phyloP scores from a whole-genome alignment of 2,797 vertebrate genomes.

The Lithobates sylvaticus region DNA sequence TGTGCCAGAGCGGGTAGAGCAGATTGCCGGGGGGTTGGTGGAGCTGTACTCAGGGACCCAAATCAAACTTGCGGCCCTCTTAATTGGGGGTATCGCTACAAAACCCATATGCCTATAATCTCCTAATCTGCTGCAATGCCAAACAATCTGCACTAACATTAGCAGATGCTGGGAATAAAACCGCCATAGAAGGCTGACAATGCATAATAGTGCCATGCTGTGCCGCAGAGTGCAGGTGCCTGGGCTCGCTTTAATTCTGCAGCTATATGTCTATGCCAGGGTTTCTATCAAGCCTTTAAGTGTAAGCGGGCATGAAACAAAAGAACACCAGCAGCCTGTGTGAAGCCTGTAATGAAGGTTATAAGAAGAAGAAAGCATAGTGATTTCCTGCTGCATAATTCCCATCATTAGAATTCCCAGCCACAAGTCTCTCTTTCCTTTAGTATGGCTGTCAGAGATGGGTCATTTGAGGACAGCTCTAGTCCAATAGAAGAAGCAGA shows the following conservation, averaged over 20 bases:
- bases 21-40: no score
- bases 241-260: background rate
- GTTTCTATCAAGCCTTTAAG: constrained; percentile 1
- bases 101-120: constrained; percentile 31
- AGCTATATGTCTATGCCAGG: constrained; percentile 1
- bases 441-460: constrained; percentile 12
- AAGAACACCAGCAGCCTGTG: background rate
- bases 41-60: no score
- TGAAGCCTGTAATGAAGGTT: constrained; percentile 23
- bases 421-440: constrained; percentile 13
- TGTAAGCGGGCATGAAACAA: background rate
- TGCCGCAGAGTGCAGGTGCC: background rate
- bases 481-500: background rate
- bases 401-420: constrained; percentile 46
- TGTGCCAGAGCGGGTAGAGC: no score
- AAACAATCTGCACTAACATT: background rate
- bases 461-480: constrained; percentile 42
- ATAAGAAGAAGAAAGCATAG: constrained; percentile 2
- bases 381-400: constrained; percentile 45
- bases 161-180: constrained; percentile 4
- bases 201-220: background rate
- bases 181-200: background rate
- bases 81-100: no score
- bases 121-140: background rate
- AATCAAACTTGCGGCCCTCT: no score